Percentiles rank a stretch among this genome's conserved stretches.
Conservation (phyloP, 1,140 invertebrate genomes). For the Brachionus asplanchnoidis region DNA sequence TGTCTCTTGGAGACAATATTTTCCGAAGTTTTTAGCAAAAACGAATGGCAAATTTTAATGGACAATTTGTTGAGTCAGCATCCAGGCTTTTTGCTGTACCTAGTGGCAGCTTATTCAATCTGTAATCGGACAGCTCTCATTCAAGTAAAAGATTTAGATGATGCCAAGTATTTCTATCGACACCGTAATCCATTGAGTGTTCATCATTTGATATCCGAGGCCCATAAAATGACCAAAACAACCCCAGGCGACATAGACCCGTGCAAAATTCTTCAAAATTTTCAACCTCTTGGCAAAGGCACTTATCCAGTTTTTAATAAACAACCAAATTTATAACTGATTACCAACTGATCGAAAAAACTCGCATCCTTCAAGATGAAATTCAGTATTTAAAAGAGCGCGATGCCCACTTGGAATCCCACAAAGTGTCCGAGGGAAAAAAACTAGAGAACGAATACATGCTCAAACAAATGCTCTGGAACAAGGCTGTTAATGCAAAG, state of each 20-base stretch:
- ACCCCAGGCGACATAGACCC: conserved; percentile 54
- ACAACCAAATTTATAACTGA: conserved; percentile 57
- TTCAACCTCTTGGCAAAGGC: conserved; percentile 50
- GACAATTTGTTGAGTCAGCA: conserved; percentile 75
- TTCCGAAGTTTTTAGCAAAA: conserved; percentile 68
- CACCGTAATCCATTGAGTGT: conserved; percentile 56
- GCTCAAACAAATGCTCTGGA: conserved; percentile 13
- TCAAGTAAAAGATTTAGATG: conserved; percentile 62
- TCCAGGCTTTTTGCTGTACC: conserved; percentile 68
- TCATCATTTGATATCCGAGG: conserved; percentile 51
- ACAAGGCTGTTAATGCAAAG: background rate
- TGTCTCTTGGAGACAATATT: conserved; percentile 69
- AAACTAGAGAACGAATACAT: conserved; percentile 31
- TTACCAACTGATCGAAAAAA: conserved; percentile 55
- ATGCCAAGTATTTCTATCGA: conserved; percentile 62
- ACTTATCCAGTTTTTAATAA: conserved; percentile 58
- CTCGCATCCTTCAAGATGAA: conserved; percentile 54
- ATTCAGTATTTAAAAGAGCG: conserved; percentile 46
- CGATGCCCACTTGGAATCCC: conserved; percentile 10
- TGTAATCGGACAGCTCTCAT: conserved; percentile 65
- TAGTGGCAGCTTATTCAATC: conserved; percentile 70
- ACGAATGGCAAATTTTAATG: conserved; percentile 75
- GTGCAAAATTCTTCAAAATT: conserved; percentile 47
- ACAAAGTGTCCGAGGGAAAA: background rate
- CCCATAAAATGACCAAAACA: conserved; percentile 50